Conservation (phyloP, 2,113 vertebrate genomes). For the Psammodynastes pulverulentus region DNA sequence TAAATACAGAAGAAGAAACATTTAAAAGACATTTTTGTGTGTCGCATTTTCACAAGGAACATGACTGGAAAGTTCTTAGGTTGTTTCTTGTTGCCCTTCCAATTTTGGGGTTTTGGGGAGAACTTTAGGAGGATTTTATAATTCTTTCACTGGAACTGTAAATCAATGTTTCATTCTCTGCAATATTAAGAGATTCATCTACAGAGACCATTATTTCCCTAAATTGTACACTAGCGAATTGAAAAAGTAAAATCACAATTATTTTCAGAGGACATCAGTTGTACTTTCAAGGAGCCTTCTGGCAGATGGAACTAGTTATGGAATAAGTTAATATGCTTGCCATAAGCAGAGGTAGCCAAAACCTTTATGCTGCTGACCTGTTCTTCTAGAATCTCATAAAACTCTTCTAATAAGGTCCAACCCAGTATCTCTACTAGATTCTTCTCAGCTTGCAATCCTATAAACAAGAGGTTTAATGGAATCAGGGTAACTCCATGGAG, state of each 20-base stretch:
- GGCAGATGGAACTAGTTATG: constrained; percentile 37
- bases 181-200: constrained; percentile 48
- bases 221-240: constrained; percentile 53
- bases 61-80: constrained; percentile 41
- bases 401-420: background rate
- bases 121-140: constrained; percentile 56
- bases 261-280: constrained; percentile 56
- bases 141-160: constrained; percentile 56
- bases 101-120: constrained; percentile 52
- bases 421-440: background rate
- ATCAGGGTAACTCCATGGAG: background rate
- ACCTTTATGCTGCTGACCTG: background rate
- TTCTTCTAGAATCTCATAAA: background rate
- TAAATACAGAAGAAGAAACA: background rate
- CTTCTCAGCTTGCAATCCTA: background rate
- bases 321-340: constrained; percentile 7
- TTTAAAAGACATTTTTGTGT: background rate
- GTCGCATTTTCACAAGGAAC: background rate
- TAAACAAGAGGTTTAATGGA: background rate
- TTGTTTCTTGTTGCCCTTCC: constrained; percentile 47
- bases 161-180: constrained; percentile 55
- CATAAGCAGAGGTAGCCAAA: background rate
- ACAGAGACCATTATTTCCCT: constrained; percentile 53
- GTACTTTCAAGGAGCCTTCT: constrained; percentile 55
- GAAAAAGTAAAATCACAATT: constrained; percentile 39